Percentiles rank a stretch among this genome's conserved stretches.
These are phyloP conservation scores for Syngnathus scovelli DNA, from an alignment of 2,113 vertebrate genomes.

Conservation along the genomic window DNA sequence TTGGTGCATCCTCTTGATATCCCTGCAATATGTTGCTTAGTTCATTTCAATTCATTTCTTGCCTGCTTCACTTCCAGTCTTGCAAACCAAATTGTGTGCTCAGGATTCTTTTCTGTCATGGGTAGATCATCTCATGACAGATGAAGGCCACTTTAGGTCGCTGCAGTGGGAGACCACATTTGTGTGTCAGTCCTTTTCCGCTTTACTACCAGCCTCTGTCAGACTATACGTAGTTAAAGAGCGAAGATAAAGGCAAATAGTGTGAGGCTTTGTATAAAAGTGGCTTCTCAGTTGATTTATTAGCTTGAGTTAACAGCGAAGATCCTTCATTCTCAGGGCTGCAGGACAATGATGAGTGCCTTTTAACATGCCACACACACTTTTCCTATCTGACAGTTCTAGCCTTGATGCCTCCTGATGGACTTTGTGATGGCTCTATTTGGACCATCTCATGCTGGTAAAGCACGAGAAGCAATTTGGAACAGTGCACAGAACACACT, in stretches of 20 bases:
- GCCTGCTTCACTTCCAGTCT: too few species aligned
- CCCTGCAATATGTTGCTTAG: too few species aligned
- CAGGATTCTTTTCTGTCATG: neutral
- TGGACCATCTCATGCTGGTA: constrained; percentile 22
- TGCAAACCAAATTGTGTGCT: neutral
- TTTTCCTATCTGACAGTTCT: constrained; percentile 19
- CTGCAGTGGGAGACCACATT: constrained; percentile 29
- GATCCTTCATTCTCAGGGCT: constrained; percentile 47
- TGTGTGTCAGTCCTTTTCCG: constrained; percentile 47
- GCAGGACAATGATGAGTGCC: constrained; percentile 17
- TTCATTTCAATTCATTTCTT: too few species aligned
- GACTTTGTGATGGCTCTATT: constrained; percentile 27
- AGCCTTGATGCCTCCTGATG: constrained; percentile 16
- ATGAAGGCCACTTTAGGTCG: constrained; percentile 25
- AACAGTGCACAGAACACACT: neutral
- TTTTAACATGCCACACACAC: constrained; percentile 15
- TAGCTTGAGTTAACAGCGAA: constrained; percentile 27
- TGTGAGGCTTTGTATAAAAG: constrained; percentile 40
- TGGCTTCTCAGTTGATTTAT: constrained; percentile 48
- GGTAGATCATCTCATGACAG: neutral
- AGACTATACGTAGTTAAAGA: constrained; percentile 48
- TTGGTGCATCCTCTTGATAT: too few species aligned
- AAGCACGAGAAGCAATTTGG: constrained; percentile 8
- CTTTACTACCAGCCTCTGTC: constrained; percentile 46
- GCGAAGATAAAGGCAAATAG: constrained; percentile 50